Evolutionary conservation across 1,140 invertebrate species (phyloP), one percentile per base, ranked within the genome.

Genomic region (Littorina saxatilis): DNA sequence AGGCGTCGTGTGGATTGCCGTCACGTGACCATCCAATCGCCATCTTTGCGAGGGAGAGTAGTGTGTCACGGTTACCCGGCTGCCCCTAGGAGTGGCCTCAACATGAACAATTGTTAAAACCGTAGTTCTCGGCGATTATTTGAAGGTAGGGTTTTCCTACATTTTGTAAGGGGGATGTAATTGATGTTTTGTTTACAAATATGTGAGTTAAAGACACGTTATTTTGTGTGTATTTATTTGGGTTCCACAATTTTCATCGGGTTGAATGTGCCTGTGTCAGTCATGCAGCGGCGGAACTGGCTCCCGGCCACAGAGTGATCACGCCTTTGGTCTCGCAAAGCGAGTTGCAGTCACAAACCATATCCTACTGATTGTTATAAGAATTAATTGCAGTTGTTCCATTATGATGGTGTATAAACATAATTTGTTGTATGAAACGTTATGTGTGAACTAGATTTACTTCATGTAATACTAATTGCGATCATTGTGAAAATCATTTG

Each of bases 1-100:
- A 78, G 76, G 76, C 76, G 76, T 63, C 39, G 76, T 78, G 76
- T 58, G 76, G 76, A 78, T 78, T 78, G 55, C 29, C 40, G 58
- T 78, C 76, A 78, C 76, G 76, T 78, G 76, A 78, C 58, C 58
- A 52, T 66, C 58, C 55, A 63, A 63, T 23, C 76, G 76, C 76
- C 76, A 78, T 78, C 58, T 78, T 78, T 63, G 39, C 76, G 70
- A 73, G 70, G 70, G 39, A 73, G 43, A 73, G 23, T 68, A 35
- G 32, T 47, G 40, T 73, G 70, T 50, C 40, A 73, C 39, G 43
- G 29, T 52, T 23, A 73, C 43, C 70, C 29, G 66, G n/a, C 70
- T 17, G 43, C 23, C 55, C 76, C 76, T 58, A 17, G 58, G 66
- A 63, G 55, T 78, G 76, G 76, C 76, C 76, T 39, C 76, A 78